These are phyloP conservation scores for Ornithoptera priamus DNA, from an alignment of 2,888 invertebrate genomes.

Conservation along the genomic window DNA sequence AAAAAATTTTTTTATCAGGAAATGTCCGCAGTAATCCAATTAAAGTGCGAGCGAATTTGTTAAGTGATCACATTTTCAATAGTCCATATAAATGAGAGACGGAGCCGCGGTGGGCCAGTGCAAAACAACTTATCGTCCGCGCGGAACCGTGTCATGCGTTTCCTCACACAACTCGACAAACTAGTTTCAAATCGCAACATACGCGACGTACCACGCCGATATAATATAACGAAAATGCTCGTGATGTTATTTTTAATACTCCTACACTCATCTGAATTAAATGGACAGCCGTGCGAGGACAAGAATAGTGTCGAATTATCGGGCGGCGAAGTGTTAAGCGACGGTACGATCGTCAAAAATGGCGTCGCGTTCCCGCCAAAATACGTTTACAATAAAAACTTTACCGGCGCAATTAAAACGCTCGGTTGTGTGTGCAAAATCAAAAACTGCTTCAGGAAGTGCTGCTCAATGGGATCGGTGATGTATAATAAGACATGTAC, in stretches of 20 bases:
- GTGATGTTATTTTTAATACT: slow-evolving; percentile 38
- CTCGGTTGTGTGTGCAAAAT: slow-evolving; percentile 61
- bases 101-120: slow-evolving; percentile 29
- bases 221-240: slow-evolving; percentile 37
- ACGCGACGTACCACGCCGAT: slow-evolving; percentile 9
- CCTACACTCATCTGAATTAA: slow-evolving; percentile 35
- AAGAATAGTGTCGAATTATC: slow-evolving; percentile 52
- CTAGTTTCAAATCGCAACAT: slow-evolving; percentile 18
- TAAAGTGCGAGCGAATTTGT: slow-evolving; percentile 15
- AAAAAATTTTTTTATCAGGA: neutral
- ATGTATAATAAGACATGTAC: slow-evolving; percentile 40
- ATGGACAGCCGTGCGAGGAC: slow-evolving; percentile 47
- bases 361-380: slow-evolving; percentile 49
- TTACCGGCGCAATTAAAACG: slow-evolving; percentile 45
- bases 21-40: slow-evolving; percentile 24
- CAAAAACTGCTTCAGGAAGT: slow-evolving; percentile 59
- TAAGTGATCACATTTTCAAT: slow-evolving; percentile 24
- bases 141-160: slow-evolving; percentile 28
- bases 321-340: slow-evolving; percentile 35
- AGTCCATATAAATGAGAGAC: slow-evolving; percentile 31
- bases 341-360: slow-evolving; percentile 44
- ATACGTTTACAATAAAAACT: slow-evolving; percentile 47
- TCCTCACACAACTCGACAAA: slow-evolving; percentile 17
- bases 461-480: slow-evolving; percentile 52
- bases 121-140: slow-evolving; percentile 28